Percentiles rank a stretch among this genome's conserved stretches.
These are phyloP conservation scores for Vimba vimba DNA, from an alignment of 2,113 vertebrate genomes.

Conservation along the genomic window DNA sequence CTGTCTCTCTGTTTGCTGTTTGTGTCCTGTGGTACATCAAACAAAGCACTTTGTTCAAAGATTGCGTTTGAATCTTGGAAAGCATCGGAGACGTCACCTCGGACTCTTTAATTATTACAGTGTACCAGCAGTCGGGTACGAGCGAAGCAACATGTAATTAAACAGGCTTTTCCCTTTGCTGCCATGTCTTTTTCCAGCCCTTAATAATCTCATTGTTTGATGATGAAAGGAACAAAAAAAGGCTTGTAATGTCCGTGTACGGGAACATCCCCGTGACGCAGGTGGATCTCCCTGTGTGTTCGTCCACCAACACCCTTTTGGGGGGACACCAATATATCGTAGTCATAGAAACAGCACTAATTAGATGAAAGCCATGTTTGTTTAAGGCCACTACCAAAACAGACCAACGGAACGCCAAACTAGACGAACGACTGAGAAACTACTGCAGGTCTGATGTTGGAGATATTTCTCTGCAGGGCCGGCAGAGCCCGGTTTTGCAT, in stretches of 20 bases:
- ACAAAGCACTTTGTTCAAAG: constrained; percentile 55
- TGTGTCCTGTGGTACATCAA: constrained; percentile 24
- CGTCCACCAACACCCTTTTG: neutral
- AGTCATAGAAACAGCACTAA: constrained; percentile 64
- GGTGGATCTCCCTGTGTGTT: neutral
- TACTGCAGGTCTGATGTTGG: constrained; percentile 45
- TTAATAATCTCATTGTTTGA: constrained; percentile 35
- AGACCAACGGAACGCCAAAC: constrained; percentile 67
- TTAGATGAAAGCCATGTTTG: constrained; percentile 88
- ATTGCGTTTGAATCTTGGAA: constrained; percentile 38
- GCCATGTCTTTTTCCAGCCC: constrained; percentile 47
- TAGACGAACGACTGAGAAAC: constrained; percentile 47
- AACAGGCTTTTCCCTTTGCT: constrained; percentile 35
- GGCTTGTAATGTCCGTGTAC: neutral
- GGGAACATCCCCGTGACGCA: neutral
- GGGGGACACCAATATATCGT: constrained; percentile 29
- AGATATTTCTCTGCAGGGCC: neutral
- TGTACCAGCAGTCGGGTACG: constrained; percentile 8
- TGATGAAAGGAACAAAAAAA: constrained; percentile 19
- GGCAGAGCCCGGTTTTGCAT: neutral
- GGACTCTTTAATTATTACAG: constrained; percentile 11
- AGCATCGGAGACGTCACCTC: neutral
- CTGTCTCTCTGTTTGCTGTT: too few species aligned
- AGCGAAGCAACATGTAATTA: constrained; percentile 16
- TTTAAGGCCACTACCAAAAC: constrained; percentile 92